A percentile compares a stretch with the other conserved stretches of the same genome.
These are phyloP conservation scores for Siniperca knerii DNA, from an alignment of 2,113 vertebrate species.

Conservation along the genomic window DNA sequence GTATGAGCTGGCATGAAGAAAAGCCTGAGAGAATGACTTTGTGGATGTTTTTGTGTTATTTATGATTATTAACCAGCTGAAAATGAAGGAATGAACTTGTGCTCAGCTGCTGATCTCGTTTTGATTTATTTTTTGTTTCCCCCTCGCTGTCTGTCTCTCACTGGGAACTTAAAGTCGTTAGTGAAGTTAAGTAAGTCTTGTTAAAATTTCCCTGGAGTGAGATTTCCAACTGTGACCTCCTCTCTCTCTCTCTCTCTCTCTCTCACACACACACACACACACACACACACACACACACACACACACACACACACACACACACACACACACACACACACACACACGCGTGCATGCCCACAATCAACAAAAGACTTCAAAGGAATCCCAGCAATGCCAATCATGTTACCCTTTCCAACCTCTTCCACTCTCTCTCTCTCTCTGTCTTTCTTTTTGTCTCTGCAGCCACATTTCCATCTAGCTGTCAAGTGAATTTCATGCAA, in stretches of 20 bases:
- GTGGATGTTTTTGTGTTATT: neutral
- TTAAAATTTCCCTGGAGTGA: slow-evolving; percentile 42
- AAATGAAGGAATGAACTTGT: neutral
- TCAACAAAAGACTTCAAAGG: slow-evolving; percentile 57
- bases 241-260: neutral
- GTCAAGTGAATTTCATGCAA: slow-evolving; percentile 50
- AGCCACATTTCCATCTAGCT: slow-evolving; percentile 44
- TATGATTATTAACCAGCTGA: neutral
- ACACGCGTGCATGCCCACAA: slow-evolving; percentile 2
- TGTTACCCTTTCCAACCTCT: slow-evolving; percentile 31
- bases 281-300: too few relatives aligned
- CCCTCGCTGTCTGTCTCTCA: neutral
- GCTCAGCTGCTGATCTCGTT: neutral
- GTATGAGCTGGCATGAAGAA: neutral
- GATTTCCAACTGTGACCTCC: slow-evolving; percentile 43
- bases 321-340: slow-evolving; percentile 17
- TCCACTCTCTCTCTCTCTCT: slow-evolving; percentile 1
- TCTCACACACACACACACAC: slow-evolving; percentile 17
- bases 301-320: neutral
- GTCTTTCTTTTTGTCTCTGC: slow-evolving; percentile 23
- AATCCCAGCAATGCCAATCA: slow-evolving; percentile 69
- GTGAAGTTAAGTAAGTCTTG: slow-evolving; percentile 41
- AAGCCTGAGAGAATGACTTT: neutral
- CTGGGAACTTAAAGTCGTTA: slow-evolving; percentile 33
- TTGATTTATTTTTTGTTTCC: neutral